Conservation (phyloP, 1,140 invertebrate genomes). For the Halesus radiatus region DNA sequence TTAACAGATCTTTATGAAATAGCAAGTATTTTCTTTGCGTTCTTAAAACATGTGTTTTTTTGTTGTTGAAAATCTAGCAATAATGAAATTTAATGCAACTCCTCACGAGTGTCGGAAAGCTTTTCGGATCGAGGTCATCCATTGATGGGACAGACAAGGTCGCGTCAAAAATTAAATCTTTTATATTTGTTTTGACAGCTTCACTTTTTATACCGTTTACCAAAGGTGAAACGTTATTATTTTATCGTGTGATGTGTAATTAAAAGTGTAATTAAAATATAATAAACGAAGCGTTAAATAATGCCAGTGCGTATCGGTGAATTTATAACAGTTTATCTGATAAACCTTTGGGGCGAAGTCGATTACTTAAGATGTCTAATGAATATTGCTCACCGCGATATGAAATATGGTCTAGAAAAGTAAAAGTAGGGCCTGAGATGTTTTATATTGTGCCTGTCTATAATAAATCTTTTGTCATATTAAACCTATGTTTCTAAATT, state of each 20-base stretch:
- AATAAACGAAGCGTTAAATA: constrained; percentile 10
- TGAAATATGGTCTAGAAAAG: constrained; percentile 15
- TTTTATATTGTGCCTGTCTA: too few relatives aligned
- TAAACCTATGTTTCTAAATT: too few relatives aligned
- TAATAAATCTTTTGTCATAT: too few relatives aligned
- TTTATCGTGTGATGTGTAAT: not conserved
- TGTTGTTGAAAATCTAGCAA: too few relatives aligned
- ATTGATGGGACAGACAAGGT: constrained; percentile 8
- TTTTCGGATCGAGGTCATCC: constrained; percentile 3
- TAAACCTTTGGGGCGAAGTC: constrained; percentile 1
- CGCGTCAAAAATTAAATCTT: constrained; percentile 19
- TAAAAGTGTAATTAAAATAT: not conserved
- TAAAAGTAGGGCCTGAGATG: constrained; percentile 1
- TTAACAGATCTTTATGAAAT: too few relatives aligned
- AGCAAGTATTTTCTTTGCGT: too few relatives aligned
- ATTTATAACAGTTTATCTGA: not conserved
- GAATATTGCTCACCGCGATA: constrained; percentile 1
- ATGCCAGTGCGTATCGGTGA: not conserved
- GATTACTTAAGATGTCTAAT: constrained; percentile 23
- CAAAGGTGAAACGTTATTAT: constrained; percentile 6
- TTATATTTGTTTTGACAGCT: constrained; percentile 8
- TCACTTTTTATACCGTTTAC: not conserved
- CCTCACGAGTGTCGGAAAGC: constrained; percentile 4
- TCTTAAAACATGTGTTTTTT: too few relatives aligned
- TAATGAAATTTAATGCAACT: not conserved